Evolutionary conservation across 2,888 invertebrate species (phyloP).

Genomic region (Diarsia dahlii): DNA sequence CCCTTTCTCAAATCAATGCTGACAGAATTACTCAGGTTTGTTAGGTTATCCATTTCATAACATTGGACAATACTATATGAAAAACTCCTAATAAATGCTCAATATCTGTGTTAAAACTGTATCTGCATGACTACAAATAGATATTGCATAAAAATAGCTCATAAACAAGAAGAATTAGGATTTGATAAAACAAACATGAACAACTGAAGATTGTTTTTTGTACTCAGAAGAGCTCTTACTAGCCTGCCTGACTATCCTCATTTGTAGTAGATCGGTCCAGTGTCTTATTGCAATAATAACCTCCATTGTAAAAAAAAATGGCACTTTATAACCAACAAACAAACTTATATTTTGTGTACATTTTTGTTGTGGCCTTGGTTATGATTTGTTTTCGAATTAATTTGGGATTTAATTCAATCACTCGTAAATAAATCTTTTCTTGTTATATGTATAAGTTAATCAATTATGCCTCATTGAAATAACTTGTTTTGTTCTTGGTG

Average conservation of each 20-base stretch:
- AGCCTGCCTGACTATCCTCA: neutral
- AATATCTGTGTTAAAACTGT: constrained; percentile 13
- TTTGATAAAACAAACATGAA: neutral
- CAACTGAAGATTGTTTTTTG: no score
- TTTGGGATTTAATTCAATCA: neutral
- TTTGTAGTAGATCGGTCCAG: neutral
- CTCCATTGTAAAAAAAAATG: neutral
- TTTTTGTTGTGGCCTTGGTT: constrained; percentile 11
- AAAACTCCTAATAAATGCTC: neutral
- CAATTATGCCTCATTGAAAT: neutral
- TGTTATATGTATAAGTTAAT: neutral
- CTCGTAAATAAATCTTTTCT: no score
- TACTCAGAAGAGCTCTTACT: neutral
- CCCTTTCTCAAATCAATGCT: constrained; percentile 97
- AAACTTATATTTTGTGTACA: constrained; percentile 13
- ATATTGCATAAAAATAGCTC: neutral
- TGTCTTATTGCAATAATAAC: neutral
- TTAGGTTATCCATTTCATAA: constrained; percentile 77
- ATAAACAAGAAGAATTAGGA: neutral
- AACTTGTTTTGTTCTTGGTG: neutral
- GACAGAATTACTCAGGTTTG: constrained; percentile 97
- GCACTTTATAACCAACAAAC: neutral
- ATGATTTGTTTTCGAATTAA: neutral
- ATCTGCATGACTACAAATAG: neutral
- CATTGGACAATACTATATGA: constrained; percentile 56